Percentiles rank a stretch among this genome's conserved stretches.
Conservation (phyloP, 2,113 vertebrate genomes). For the Oplegnathus fasciatus region DNA sequence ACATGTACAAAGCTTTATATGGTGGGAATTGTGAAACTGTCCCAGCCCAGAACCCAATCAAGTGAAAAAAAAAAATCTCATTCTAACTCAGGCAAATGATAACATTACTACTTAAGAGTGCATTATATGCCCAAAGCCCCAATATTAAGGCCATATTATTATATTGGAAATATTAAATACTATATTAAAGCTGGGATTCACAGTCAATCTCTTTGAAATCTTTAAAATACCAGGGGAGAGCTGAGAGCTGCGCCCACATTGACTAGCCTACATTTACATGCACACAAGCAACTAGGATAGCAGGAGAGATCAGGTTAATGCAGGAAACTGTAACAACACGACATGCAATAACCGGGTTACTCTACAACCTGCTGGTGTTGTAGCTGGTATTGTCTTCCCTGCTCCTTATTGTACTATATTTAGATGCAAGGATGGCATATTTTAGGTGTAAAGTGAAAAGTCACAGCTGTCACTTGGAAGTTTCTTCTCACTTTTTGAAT, state of each 20-base stretch:
- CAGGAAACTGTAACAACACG: neutral
- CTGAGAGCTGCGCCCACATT: neutral
- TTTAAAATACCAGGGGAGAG: neutral
- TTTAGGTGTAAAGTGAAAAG: neutral
- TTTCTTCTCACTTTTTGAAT: neutral
- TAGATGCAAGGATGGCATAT: neutral
- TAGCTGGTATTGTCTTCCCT: neutral
- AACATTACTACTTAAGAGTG: neutral
- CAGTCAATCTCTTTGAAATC: neutral
- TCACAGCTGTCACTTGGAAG: neutral
- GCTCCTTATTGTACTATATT: neutral
- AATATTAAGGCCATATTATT: no score
- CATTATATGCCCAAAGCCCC: no score
- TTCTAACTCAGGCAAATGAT: slow-evolving; percentile 4
- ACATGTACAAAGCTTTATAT: neutral
- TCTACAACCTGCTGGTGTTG: neutral
- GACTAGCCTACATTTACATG: neutral
- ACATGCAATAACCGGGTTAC: neutral
- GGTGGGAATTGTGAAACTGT: neutral
- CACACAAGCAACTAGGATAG: neutral
- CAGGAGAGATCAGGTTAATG: neutral
- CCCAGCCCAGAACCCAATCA: neutral
- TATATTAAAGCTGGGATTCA: no score
- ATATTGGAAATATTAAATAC: no score
- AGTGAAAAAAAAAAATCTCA: neutral